phyloP scores from a whole-genome alignment of 35 echinoderm and acorn worm species.

The Holothuria glaberrima region DNA sequence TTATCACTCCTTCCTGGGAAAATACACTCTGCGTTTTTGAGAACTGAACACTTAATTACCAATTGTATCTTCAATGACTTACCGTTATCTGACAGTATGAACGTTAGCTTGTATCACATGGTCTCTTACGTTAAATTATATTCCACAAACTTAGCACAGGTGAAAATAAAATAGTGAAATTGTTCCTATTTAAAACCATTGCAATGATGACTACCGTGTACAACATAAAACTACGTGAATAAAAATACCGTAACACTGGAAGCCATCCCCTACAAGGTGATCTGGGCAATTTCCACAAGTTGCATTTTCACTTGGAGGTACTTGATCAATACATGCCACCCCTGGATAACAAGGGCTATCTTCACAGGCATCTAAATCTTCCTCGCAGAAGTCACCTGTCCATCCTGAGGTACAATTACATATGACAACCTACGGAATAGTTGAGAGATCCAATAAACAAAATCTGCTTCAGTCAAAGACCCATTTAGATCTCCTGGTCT shows the following conservation, averaged over 20 bases:
- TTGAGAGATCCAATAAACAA: too few species aligned
- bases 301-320: not conserved
- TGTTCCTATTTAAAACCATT: too few species aligned
- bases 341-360: conserved; percentile 52
- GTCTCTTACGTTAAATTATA: too few species aligned
- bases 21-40: too few species aligned
- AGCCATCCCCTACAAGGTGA: conserved; percentile 31
- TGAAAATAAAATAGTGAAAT: too few species aligned
- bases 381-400: conserved; percentile 45
- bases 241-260: conserved; percentile 52
- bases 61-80: too few species aligned
- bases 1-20: too few species aligned
- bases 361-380: conserved; percentile 44
- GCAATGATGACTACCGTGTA: not conserved
- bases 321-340: conserved; percentile 23
- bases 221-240: not conserved
- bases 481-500: too few species aligned
- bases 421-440: conserved; percentile 16
- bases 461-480: too few species aligned
- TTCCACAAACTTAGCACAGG: not conserved
- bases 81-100: too few species aligned
- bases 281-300: conserved; percentile 33
- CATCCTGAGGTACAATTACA: conserved; percentile 37
- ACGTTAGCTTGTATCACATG: too few species aligned
- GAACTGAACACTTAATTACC: too few species aligned